Evolutionary conservation across 2,888 invertebrate genomes (phyloP).

Genomic region (Polymixis flavicincta): DNA sequence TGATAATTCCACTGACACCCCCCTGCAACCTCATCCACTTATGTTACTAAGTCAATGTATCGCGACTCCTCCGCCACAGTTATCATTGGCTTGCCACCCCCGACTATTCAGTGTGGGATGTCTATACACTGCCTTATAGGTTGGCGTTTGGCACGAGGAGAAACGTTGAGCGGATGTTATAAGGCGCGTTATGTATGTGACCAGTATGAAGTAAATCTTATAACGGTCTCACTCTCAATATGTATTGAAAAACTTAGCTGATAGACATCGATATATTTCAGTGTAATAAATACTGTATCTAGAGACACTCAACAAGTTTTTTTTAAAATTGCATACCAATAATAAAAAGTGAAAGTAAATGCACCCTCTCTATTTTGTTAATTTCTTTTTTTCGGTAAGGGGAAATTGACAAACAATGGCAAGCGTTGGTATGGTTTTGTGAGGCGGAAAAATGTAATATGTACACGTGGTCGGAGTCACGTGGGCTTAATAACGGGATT

Average conservation of each 20-base stretch:
- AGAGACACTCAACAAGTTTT: background rate
- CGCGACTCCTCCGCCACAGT: slow-evolving; percentile 35
- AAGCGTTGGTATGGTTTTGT: background rate
- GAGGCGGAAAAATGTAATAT: background rate
- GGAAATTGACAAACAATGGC: background rate
- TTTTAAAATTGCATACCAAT: background rate
- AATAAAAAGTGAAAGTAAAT: background rate
- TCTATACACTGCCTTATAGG: slow-evolving; percentile 39
- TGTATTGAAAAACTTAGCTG: background rate
- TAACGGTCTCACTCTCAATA: background rate
- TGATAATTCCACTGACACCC: background rate
- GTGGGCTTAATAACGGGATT: background rate
- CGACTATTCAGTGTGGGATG: slow-evolving; percentile 14
- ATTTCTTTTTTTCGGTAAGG: background rate
- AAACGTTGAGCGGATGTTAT: slow-evolving; percentile 39
- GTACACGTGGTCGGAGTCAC: background rate
- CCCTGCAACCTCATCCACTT: slow-evolving; percentile 11
- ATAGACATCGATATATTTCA: background rate
- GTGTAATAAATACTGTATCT: background rate
- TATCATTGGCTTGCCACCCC: slow-evolving; percentile 57
- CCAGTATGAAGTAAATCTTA: background rate
- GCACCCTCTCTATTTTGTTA: background rate
- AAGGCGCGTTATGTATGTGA: background rate
- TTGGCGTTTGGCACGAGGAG: slow-evolving; percentile 13
- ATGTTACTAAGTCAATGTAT: slow-evolving; percentile 32